Conservation (phyloP, 2,888 invertebrate genomes). For the Notodonta dromedarius region DNA sequence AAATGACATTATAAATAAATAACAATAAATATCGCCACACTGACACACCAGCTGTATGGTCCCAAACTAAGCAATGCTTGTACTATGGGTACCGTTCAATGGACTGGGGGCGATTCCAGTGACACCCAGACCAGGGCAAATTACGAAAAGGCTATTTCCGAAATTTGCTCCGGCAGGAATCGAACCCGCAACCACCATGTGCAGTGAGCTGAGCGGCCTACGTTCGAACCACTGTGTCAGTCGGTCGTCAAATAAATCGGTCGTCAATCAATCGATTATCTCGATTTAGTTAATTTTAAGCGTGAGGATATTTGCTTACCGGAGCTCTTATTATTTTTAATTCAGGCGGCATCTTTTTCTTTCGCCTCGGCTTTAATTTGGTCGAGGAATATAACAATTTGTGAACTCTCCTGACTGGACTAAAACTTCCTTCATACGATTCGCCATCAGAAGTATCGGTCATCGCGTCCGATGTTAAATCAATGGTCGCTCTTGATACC, state of each 20-base stretch:
- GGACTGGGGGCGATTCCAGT: no score
- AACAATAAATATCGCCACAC: no score
- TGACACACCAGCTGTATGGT: no score
- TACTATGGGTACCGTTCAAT: no score
- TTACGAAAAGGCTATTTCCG: no score
- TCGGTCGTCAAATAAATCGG: no score
- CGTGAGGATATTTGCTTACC: conserved; percentile 46
- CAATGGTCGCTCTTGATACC: conserved; percentile 85
- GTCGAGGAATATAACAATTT: conserved; percentile 67
- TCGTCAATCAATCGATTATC: not conserved
- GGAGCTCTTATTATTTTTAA: conserved; percentile 76
- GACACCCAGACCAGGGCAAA: no score
- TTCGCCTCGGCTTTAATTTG: conserved; percentile 70
- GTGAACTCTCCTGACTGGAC: conserved; percentile 73
- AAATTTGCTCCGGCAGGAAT: no score
- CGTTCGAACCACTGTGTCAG: no score
- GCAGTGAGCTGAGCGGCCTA: no score
- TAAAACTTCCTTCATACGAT: conserved; percentile 73
- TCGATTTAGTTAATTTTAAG: not conserved
- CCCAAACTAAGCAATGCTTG: no score
- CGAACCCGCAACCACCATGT: no score
- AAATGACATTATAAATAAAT: conserved; percentile 14
- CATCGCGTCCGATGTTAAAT: conserved; percentile 87
- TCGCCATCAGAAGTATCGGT: conserved; percentile 87
- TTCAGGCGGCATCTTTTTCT: conserved; percentile 83